Percentiles rank a stretch among this genome's conserved stretches.
These are phyloP conservation scores for Dolichopus griseipennis DNA, from an alignment of 2,888 invertebrate genomes.

Conservation along the genomic window DNA sequence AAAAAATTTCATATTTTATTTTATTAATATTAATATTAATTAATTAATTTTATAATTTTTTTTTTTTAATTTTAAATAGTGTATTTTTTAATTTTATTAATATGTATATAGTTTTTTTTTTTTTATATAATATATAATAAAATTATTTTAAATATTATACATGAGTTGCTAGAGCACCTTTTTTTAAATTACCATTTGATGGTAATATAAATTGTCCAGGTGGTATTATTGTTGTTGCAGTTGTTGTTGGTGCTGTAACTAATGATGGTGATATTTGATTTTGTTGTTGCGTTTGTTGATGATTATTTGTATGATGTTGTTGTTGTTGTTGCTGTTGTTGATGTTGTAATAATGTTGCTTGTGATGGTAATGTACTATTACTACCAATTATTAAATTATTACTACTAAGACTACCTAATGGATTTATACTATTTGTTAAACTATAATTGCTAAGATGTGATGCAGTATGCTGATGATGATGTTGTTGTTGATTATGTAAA, in stretches of 20 bases:
- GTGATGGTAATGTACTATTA: constrained; percentile 47
- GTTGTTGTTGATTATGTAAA: constrained; percentile 29
- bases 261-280: constrained; percentile 41
- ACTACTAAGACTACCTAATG: constrained; percentile 15
- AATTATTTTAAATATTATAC: constrained; percentile 44
- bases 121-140: background rate
- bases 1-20: too few species aligned
- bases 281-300: constrained; percentile 46
- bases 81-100: too few species aligned
- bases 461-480: constrained; percentile 26
- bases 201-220: constrained; percentile 44
- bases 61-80: too few species aligned
- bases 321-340: constrained; percentile 54
- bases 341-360: constrained; percentile 44
- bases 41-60: too few species aligned
- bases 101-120: background rate
- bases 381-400: constrained; percentile 18
- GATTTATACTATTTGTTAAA: constrained; percentile 12
- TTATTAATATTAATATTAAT: too few species aligned
- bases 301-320: constrained; percentile 53
- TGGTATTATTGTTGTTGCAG: constrained; percentile 53
- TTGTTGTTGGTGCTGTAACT: constrained; percentile 59
- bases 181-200: constrained; percentile 42
- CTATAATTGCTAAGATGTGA: constrained; percentile 23
- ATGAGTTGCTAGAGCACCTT: constrained; percentile 51